phyloP scores from a whole-genome alignment of 2,113 vertebrate genomes.

The Dunckerocampus dactyliophorus region DNA sequence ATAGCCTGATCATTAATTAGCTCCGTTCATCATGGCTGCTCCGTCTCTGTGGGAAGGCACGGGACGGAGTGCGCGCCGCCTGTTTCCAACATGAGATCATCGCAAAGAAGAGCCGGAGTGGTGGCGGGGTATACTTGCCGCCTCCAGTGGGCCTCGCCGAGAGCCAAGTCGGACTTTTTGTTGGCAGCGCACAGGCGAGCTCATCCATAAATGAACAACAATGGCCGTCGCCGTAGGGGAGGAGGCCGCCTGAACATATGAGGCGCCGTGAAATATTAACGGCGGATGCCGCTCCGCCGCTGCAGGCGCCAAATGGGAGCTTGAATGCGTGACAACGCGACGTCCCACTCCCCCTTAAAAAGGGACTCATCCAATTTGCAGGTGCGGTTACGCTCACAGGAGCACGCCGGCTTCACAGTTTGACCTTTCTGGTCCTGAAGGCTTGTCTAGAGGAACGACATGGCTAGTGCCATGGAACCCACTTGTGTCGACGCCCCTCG shows the following conservation, averaged over 20 bases:
- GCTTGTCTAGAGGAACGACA: no score
- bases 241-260: constrained; percentile 62
- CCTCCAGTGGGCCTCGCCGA: constrained; percentile 13
- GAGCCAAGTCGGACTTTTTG: constrained; percentile 32
- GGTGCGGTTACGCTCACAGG: background rate
- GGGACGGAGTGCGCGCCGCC: constrained; percentile 13
- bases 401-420: background rate
- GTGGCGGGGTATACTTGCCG: constrained; percentile 25
- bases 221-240: constrained; percentile 51
- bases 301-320: constrained; percentile 23
- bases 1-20: constrained; percentile 55
- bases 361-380: background rate
- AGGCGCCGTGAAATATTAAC: constrained; percentile 67
- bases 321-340: constrained; percentile 38
- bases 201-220: constrained; percentile 57
- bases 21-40: constrained; percentile 38
- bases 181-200: constrained; percentile 28
- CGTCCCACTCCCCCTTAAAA: background rate
- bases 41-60: constrained; percentile 31
- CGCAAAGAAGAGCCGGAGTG: background rate
- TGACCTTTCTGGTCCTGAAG: no score
- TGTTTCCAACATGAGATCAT: background rate
- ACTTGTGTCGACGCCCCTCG: no score
- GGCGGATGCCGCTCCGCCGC: constrained; percentile 48
- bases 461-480: no score